These are phyloP conservation scores for Anguilla marmorata DNA, from an alignment of 2,797 vertebrate genomes.

Conservation along the genomic window DNA sequence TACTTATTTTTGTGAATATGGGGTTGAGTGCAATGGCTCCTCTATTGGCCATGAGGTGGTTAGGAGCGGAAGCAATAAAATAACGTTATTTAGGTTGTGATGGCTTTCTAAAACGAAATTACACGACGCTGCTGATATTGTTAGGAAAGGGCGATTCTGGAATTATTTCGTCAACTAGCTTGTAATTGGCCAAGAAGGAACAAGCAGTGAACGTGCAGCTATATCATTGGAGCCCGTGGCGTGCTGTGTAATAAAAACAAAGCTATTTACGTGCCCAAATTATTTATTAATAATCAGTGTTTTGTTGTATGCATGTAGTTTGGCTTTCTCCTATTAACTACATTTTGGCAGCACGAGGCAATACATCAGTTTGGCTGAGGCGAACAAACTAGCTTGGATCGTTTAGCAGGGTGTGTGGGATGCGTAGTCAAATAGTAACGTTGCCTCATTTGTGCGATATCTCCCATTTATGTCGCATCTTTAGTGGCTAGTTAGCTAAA, in stretches of 20 bases:
- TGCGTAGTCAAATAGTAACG: not conserved
- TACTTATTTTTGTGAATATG: constrained; percentile 16
- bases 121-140: not conserved
- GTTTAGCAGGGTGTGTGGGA: not conserved
- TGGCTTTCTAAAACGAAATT: not conserved
- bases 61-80: not conserved
- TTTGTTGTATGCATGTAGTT: not conserved
- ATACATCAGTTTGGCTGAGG: not conserved
- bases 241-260: not conserved
- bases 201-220: not conserved
- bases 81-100: not conserved
- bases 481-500: not conserved
- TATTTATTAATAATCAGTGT: not conserved
- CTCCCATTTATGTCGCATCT: not conserved
- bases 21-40: constrained; percentile 46
- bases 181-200: not conserved
- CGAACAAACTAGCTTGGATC: not conserved
- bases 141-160: not conserved
- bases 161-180: not conserved
- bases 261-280: not conserved
- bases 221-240: not conserved
- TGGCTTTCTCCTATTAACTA: not conserved
- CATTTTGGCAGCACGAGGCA: not conserved
- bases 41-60: constrained; percentile 7
- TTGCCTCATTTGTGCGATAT: not conserved